Conservation (phyloP, 2,113 vertebrate species). For the Erythrocercus mccallii region DNA sequence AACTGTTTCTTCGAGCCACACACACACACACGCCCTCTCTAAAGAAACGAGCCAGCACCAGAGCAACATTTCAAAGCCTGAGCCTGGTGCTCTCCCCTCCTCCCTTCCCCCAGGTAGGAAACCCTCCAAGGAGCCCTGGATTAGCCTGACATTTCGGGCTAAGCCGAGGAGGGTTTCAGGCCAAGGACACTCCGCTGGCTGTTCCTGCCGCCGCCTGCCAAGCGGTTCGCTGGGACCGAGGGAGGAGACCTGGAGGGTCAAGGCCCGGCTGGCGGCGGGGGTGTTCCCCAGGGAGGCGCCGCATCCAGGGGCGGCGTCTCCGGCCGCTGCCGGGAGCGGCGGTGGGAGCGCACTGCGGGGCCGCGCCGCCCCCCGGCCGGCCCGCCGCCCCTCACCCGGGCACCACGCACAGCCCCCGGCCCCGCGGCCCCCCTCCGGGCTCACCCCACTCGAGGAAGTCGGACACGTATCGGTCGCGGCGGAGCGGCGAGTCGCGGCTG, state of each 20-base stretch:
- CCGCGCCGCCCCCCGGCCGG: not conserved
- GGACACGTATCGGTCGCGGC: no score
- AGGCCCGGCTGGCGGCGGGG: not conserved
- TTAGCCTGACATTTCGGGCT: slow-evolving; percentile 46
- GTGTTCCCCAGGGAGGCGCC: slow-evolving; percentile 14
- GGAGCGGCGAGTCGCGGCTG: no score
- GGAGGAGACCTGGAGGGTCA: not conserved
- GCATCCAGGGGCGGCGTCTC: slow-evolving; percentile 20
- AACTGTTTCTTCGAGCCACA: not conserved
- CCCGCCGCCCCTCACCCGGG: not conserved
- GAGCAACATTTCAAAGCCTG: not conserved
- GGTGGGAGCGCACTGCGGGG: not conserved
- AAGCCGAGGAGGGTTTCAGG: slow-evolving; percentile 13
- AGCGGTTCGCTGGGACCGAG: not conserved
- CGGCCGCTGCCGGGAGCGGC: not conserved
- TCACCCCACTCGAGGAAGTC: no score
- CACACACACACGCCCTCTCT: not conserved
- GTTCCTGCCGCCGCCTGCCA: not conserved
- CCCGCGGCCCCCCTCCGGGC: not conserved
- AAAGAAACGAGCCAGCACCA: not conserved
- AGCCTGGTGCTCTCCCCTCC: not conserved
- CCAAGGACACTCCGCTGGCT: slow-evolving; percentile 22
- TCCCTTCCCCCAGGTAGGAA: slow-evolving; percentile 17
- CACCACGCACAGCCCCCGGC: not conserved
- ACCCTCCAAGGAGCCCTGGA: not conserved